Percentiles rank a stretch among this genome's conserved stretches.
phyloP scores from a whole-genome alignment of 2,888 invertebrate species.

The Crocallis elinguaria region DNA sequence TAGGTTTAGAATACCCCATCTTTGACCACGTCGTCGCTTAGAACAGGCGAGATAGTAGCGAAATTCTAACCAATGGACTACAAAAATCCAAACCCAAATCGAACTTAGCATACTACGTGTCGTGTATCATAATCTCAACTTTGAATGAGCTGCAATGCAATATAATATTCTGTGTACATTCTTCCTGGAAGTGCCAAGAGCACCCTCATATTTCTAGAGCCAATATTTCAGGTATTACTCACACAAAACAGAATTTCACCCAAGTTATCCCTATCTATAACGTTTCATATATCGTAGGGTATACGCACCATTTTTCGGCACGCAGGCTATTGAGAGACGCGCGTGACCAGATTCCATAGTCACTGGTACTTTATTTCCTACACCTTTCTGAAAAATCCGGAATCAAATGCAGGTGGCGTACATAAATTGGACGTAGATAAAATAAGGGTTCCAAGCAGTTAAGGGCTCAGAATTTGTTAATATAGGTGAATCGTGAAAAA shows the following conservation, averaged over 20 bases:
- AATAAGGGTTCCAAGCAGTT: constrained; percentile 2
- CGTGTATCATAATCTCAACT: no score
- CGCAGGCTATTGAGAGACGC: constrained; percentile 42
- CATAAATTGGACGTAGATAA: constrained; percentile 17
- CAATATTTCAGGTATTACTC: constrained; percentile 26
- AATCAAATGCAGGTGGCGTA: constrained; percentile 33
- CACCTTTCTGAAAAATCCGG: constrained; percentile 36
- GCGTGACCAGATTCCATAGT: constrained; percentile 56
- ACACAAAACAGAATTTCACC: constrained; percentile 19
- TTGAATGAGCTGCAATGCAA: not conserved
- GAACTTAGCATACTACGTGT: no score
- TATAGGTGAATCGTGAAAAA: not conserved
- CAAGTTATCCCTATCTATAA: constrained; percentile 15
- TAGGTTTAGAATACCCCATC: no score
- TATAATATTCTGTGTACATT: not conserved
- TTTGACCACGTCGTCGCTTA: no score
- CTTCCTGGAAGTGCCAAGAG: not conserved
- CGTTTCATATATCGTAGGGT: constrained; percentile 29
- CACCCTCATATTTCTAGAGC: constrained; percentile 11
- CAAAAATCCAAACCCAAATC: no score
- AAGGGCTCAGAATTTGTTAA: not conserved
- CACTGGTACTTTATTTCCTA: constrained; percentile 46
- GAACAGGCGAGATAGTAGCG: no score
- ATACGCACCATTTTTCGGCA: constrained; percentile 49
- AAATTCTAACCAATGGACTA: no score